Percentiles rank a stretch among this genome's conserved stretches.
These are phyloP conservation scores for Hyles lineata DNA, from an alignment of 2,888 invertebrate species.

Conservation along the genomic window DNA sequence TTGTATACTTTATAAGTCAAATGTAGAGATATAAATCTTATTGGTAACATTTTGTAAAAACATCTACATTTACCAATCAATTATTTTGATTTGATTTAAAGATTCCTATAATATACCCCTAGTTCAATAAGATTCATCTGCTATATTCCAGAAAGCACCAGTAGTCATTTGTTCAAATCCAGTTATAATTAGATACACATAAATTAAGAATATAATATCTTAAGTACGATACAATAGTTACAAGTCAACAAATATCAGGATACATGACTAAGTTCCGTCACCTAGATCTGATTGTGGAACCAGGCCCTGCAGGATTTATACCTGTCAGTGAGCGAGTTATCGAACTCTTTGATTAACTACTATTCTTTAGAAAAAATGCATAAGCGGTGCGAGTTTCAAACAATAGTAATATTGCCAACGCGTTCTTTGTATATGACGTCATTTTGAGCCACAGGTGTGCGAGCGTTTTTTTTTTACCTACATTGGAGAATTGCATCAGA, in stretches of 20 bases:
- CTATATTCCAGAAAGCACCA: no score
- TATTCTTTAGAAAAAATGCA: conserved; percentile 1
- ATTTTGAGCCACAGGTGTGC: conserved; percentile 59
- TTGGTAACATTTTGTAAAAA: no score
- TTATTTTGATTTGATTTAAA: no score
- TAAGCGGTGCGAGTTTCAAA: conserved; percentile 10
- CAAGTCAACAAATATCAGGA: not conserved
- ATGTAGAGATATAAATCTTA: no score
- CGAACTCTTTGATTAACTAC: not conserved
- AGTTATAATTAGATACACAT: no score
- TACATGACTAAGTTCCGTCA: not conserved
- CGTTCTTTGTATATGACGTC: conserved; percentile 60
- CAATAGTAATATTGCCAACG: conserved; percentile 36
- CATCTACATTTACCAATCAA: no score
- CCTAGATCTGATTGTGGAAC: not conserved
- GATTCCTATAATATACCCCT: no score
- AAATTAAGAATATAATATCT: not conserved
- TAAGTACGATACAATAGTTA: not conserved
- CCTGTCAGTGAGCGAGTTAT: not conserved
- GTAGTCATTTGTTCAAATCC: no score
- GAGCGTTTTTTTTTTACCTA: conserved; percentile 52
- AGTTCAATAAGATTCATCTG: no score
- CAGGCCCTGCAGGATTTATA: not conserved
- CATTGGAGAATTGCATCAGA: conserved; percentile 50
- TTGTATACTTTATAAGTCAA: no score